phyloP scores from a whole-genome alignment of 2,888 invertebrate species.

The Phasia obesa region DNA sequence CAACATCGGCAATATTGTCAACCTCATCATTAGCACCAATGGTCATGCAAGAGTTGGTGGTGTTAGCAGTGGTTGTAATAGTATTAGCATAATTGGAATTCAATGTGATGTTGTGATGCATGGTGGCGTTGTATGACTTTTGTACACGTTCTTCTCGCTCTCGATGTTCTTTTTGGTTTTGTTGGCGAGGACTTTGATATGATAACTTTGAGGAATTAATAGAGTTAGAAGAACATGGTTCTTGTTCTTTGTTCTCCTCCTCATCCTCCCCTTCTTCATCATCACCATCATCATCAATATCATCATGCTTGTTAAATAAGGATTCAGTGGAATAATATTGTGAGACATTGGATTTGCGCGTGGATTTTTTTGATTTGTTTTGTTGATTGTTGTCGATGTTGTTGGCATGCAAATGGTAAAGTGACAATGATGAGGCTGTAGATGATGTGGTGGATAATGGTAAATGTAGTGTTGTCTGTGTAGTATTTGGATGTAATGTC shows the following conservation, averaged over 20 bases:
- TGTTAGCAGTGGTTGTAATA: conserved; percentile 28
- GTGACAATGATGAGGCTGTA: conserved; percentile 43
- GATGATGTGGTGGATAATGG: conserved; percentile 65
- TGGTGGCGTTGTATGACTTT: conserved; percentile 12
- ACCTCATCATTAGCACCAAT: neutral
- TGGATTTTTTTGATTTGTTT: neutral
- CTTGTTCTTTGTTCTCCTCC: neutral
- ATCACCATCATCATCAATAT: conserved; percentile 19
- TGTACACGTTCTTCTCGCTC: conserved; percentile 11
- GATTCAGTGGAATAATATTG: conserved; percentile 70
- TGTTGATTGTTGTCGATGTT: conserved; percentile 19
- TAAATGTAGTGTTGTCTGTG: conserved; percentile 56
- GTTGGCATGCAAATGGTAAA: conserved; percentile 50
- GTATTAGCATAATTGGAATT: conserved; percentile 36
- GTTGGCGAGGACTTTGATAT: conserved; percentile 71
- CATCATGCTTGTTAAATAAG: conserved; percentile 49
- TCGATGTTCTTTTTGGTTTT: conserved; percentile 31
- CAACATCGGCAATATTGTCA: conserved; percentile 72
- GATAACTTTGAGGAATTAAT: conserved; percentile 54
- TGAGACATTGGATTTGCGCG: conserved; percentile 41
- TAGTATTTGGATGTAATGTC: conserved; percentile 43
- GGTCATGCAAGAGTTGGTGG: conserved; percentile 2
- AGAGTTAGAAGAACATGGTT: conserved; percentile 44
- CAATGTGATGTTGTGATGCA: conserved; percentile 15
- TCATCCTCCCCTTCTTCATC: conserved; percentile 16